phyloP scores from a whole-genome alignment of 2,113 vertebrate species.

The Actenoides hombroni region DNA sequence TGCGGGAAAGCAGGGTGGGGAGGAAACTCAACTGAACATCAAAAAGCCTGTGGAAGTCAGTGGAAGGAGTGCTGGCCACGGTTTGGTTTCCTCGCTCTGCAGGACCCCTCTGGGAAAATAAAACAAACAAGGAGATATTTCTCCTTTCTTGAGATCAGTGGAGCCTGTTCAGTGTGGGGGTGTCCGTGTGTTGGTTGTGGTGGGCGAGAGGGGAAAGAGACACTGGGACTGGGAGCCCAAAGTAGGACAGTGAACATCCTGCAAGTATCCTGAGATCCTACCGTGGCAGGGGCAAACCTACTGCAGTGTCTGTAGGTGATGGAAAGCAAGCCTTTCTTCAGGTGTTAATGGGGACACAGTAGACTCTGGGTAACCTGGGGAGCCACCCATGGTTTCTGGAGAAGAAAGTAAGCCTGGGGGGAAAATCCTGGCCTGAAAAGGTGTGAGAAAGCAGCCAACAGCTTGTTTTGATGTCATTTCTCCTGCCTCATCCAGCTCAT shows the following conservation, averaged over 20 bases:
- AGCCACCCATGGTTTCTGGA: neutral
- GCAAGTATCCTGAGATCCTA: neutral
- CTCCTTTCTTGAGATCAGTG: neutral
- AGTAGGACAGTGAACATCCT: neutral
- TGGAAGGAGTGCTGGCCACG: neutral
- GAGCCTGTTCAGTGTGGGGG: neutral
- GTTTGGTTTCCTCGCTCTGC: neutral
- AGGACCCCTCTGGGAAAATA: neutral
- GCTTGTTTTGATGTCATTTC: neutral
- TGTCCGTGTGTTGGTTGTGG: neutral
- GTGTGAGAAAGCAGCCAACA: neutral
- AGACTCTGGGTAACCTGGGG: neutral
- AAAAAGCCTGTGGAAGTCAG: neutral
- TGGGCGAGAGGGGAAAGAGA: neutral
- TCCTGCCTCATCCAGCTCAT: neutral
- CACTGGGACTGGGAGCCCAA: neutral
- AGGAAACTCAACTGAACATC: neutral
- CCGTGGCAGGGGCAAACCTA: neutral
- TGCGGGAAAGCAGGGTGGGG: neutral
- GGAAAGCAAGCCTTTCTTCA: neutral
- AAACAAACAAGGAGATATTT: neutral
- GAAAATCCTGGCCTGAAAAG: neutral
- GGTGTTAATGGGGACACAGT: neutral
- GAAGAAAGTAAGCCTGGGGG: neutral
- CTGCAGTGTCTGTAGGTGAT: neutral